phyloP scores from a whole-genome alignment of 2,797 vertebrate genomes.

The Apodemus agrarius region DNA sequence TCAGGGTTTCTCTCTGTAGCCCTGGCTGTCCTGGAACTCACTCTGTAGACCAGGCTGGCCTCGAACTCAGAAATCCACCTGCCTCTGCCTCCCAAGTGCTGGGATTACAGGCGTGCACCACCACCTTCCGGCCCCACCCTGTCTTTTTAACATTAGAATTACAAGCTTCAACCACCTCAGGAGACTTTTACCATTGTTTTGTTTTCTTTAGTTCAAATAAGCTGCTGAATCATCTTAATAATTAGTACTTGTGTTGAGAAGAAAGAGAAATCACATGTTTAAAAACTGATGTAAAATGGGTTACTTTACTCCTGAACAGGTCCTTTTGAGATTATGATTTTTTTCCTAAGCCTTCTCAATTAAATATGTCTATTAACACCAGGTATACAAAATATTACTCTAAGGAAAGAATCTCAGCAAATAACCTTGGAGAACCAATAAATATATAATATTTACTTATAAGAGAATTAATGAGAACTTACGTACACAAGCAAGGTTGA shows the following conservation, averaged over 20 bases:
- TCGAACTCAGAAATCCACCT: no score
- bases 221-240: background rate
- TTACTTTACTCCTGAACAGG: background rate
- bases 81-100: no score
- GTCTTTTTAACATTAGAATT: no score
- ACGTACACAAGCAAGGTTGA: background rate
- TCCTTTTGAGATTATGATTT: background rate
- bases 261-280: background rate
- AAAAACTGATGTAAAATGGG: background rate
- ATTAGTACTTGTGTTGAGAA: background rate
- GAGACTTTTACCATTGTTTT: background rate
- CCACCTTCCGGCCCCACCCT: no score
- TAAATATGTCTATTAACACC: background rate
- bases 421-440: no score
- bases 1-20: no score
- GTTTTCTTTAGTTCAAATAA: background rate
- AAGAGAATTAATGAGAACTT: background rate
- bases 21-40: no score
- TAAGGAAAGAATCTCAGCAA: background rate
- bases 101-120: no score
- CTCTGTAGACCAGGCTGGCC: no score
- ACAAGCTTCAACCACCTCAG: background rate
- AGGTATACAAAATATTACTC: background rate
- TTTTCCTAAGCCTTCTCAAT: background rate
- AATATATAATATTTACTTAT: background rate